Evolutionary conservation across 2,113 vertebrate species (phyloP).

Genomic region (Orthonyx spaldingii): DNA sequence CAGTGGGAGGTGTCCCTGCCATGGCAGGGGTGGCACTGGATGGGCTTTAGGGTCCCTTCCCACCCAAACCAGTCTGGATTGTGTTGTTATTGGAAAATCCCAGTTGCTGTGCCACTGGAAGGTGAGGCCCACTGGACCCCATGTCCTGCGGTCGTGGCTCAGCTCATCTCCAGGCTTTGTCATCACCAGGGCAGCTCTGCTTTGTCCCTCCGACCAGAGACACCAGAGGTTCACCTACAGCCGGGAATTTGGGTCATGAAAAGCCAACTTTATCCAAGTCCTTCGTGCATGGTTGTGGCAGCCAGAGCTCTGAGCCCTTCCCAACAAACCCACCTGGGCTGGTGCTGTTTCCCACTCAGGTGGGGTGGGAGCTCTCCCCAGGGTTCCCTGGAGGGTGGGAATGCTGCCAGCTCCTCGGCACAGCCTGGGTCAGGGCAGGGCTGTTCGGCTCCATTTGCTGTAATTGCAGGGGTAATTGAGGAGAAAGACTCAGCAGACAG

Average conservation of each 20-base stretch:
- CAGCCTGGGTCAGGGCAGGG: too few relatives aligned
- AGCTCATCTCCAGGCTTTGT: background rate
- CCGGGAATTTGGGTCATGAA: accelerated
- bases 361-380: accelerated
- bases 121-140: accelerated
- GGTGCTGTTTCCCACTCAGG: accelerated
- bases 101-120: background rate
- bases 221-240: accelerated
- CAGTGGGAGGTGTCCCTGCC: background rate
- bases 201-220: accelerated
- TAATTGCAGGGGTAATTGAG: background rate
- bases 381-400: accelerated
- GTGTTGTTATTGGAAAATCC: background rate
- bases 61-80: background rate
- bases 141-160: accelerated
- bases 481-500: background rate
- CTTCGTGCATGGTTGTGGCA: accelerated
- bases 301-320: accelerated
- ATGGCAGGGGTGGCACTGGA: background rate
- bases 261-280: background rate
- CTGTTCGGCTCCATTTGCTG: background rate
- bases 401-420: background rate
- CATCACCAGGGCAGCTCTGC: background rate
- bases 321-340: accelerated
- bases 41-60: background rate